phyloP scores from a whole-genome alignment of 2,888 invertebrate genomes.

The Brachylomia viminalis region DNA sequence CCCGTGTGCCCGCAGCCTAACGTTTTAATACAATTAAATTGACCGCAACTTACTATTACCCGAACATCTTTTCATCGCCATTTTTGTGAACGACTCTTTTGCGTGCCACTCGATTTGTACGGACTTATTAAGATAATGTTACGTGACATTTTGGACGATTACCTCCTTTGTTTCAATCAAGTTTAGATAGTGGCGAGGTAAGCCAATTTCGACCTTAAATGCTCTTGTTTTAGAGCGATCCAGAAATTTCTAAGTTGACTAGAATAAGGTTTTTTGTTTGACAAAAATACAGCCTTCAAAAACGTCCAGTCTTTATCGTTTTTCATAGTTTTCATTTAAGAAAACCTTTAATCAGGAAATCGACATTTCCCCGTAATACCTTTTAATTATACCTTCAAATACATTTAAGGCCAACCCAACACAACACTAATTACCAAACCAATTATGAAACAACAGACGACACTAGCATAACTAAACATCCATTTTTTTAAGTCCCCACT shows the following conservation, averaged over 20 bases:
- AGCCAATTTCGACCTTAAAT: constrained; percentile 3
- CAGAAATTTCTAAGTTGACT: not conserved
- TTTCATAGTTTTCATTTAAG: not conserved
- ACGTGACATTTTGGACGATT: constrained; percentile 66
- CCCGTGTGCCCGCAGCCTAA: constrained; percentile 84
- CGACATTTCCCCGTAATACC: not conserved
- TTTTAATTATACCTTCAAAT: not conserved
- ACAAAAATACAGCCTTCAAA: not conserved
- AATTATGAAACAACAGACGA: constrained; percentile 21
- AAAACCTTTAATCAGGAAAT: not conserved
- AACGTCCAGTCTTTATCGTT: not conserved
- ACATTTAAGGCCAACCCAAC: not conserved
- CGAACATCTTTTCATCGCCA: constrained; percentile 85
- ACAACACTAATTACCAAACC: constrained; percentile 26
- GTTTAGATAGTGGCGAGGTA: constrained; percentile 24
- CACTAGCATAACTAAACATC: constrained; percentile 36
- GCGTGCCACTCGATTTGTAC: constrained; percentile 79
- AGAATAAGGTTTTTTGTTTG: not conserved
- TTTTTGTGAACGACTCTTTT: constrained; percentile 87
- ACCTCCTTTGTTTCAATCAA: constrained; percentile 55
- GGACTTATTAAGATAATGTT: constrained; percentile 84
- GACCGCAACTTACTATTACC: constrained; percentile 85
- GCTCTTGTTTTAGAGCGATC: not conserved
- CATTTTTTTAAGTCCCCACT: constrained; percentile 79
- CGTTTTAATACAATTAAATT: constrained; percentile 90